Conservation (phyloP, 2,888 invertebrate species). For the Protophormia terraenovae region DNA sequence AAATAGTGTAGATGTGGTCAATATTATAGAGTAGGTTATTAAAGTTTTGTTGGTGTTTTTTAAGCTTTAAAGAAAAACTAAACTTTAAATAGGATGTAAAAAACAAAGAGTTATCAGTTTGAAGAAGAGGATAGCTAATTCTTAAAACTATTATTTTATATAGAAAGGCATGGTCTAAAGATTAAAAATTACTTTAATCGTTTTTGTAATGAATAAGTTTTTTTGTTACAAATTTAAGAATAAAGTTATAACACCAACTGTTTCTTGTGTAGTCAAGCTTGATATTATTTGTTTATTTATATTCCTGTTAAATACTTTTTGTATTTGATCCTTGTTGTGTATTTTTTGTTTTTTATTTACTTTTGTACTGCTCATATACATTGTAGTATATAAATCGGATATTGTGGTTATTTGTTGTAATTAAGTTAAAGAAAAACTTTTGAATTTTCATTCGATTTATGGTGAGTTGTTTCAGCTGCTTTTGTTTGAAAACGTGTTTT, state of each 20-base stretch:
- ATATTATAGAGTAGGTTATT: too few relatives aligned
- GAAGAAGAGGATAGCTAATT: too few relatives aligned
- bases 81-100: too few relatives aligned
- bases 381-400: conserved; percentile 54
- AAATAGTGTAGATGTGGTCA: neutral
- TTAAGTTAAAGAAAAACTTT: conserved; percentile 57
- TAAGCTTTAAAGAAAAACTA: too few relatives aligned
- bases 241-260: neutral
- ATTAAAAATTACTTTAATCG: too few relatives aligned
- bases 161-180: too few relatives aligned
- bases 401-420: conserved; percentile 65
- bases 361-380: neutral
- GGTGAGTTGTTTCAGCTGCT: neutral
- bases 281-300: neutral
- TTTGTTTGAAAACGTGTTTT: conserved; percentile 22
- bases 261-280: neutral
- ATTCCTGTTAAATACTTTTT: neutral
- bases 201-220: too few relatives aligned
- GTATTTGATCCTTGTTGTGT: neutral
- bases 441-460: conserved; percentile 2
- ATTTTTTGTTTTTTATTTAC: neutral
- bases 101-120: too few relatives aligned
- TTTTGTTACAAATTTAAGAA: too few relatives aligned
- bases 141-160: too few relatives aligned
- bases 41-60: too few relatives aligned